Percentiles rank a stretch among this genome's conserved stretches.
Evolutionary conservation across 2,797 vertebrate species (phyloP).

Genomic region (Carapus acus): DNA sequence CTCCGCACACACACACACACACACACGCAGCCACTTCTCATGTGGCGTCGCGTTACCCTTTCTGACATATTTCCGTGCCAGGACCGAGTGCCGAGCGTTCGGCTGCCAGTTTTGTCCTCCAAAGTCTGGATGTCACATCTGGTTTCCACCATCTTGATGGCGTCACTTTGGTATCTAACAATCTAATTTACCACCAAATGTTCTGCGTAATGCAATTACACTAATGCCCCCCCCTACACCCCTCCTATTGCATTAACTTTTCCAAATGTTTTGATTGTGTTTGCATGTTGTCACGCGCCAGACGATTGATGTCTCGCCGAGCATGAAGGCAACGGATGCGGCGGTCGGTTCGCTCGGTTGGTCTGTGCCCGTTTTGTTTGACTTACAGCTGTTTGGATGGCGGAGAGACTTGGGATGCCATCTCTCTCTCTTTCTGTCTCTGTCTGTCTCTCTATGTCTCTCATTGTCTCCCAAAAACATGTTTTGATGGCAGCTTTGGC

Average conservation of each 20-base stretch:
- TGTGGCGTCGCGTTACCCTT: constrained; percentile 42
- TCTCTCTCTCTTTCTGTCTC: constrained; percentile 19
- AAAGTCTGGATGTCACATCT: constrained; percentile 21
- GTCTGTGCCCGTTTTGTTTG: constrained; percentile 36
- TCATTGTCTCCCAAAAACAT: constrained; percentile 9
- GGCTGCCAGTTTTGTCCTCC: neutral
- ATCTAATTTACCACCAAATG: constrained; percentile 27
- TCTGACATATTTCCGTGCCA: constrained; percentile 31
- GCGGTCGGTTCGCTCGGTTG: constrained; percentile 24
- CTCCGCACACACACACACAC: neutral
- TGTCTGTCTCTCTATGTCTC: constrained; percentile 16
- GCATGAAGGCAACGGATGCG: constrained; percentile 37
- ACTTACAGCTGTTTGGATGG: constrained; percentile 19
- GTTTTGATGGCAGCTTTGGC: neutral
- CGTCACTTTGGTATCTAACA: constrained; percentile 25
- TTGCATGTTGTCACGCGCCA: constrained; percentile 35
- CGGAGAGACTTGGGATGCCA: constrained; percentile 12
- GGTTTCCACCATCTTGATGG: constrained; percentile 28
- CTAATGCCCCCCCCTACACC: constrained; percentile 31
- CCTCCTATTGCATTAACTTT: constrained; percentile 35
- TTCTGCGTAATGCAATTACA: constrained; percentile 43
- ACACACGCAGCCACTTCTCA: constrained; percentile 32
- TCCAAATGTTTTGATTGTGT: constrained; percentile 45
- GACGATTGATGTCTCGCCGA: constrained; percentile 32
- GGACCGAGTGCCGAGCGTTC: too few relatives aligned